A percentile compares a stretch with the other conserved stretches of the same genome.
These are phyloP conservation scores for Polymixis flavicincta DNA, from an alignment of 2,888 invertebrate genomes.

Conservation along the genomic window DNA sequence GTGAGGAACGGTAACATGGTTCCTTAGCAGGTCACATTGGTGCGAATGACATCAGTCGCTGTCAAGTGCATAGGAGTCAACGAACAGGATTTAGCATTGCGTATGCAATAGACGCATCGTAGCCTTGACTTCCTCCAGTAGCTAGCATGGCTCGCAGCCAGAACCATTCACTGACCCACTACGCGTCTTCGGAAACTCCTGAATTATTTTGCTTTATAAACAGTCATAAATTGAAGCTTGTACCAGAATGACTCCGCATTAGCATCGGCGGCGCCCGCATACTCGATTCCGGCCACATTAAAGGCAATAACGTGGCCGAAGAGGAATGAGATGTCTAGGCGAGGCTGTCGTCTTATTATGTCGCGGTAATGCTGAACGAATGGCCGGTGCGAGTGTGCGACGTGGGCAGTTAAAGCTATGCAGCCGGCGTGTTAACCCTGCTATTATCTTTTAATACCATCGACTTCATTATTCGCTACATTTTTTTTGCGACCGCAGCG, in stretches of 20 bases:
- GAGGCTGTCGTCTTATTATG: slow-evolving; percentile 64
- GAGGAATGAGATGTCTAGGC: slow-evolving; percentile 63
- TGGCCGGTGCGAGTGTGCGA: slow-evolving; percentile 68
- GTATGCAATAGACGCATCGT: slow-evolving; percentile 84
- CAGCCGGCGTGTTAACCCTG: slow-evolving; percentile 84
- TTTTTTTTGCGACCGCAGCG: slow-evolving; percentile 87
- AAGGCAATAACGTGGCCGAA: slow-evolving; percentile 53
- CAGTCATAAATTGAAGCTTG: slow-evolving; percentile 46
- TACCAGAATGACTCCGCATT: slow-evolving; percentile 49
- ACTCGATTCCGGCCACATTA: slow-evolving; percentile 48
- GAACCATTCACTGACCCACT: slow-evolving; percentile 86
- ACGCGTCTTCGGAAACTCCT: slow-evolving; percentile 76
- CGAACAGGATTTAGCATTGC: slow-evolving; percentile 87
- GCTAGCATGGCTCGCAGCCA: slow-evolving; percentile 82
- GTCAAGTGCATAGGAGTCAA: slow-evolving; percentile 88
- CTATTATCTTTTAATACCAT: slow-evolving; percentile 90
- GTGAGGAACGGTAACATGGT: slow-evolving; percentile 87
- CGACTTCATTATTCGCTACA: slow-evolving; percentile 88
- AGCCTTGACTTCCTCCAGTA: slow-evolving; percentile 86
- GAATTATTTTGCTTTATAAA: slow-evolving; percentile 67
- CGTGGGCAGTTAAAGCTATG: slow-evolving; percentile 78
- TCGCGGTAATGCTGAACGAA: slow-evolving; percentile 69
- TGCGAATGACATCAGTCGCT: slow-evolving; percentile 87
- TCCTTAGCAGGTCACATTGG: slow-evolving; percentile 88
- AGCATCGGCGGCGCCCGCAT: slow-evolving; percentile 53